Evolutionary conservation across 2,113 vertebrate species (phyloP), one percentile per base, ranked within the genome.

Genomic region (Mohoua ochrocephala): DNA sequence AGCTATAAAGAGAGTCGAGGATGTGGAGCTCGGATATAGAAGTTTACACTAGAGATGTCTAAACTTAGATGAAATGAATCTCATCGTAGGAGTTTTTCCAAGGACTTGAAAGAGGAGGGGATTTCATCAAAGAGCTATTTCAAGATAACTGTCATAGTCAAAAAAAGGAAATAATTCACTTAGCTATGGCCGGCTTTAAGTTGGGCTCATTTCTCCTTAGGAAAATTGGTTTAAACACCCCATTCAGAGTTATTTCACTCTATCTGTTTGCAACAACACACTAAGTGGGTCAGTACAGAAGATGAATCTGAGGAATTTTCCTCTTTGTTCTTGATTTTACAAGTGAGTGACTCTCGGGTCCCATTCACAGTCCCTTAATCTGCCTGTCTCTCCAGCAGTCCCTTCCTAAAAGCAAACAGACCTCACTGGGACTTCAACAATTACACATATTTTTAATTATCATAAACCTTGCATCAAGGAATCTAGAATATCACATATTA

Each of bases 51-150:
- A 86, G 68, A 93, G 86, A 47, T 81, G 60, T 86, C 91, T 97
- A 95, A 96, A 95, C 89, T 94, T 94, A 96, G 75, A 90, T 84
- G 94, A 95, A 96, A 96, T 86, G 6, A 92, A 95, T 97, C 94
- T 89, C 14, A 11, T 77, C 18, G 44, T 90, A 95, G 83, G 93
- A 92, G 92, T 94, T 91, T 90, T 95, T 91, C 82, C 92, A 93
- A 94, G 79, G 92, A 94, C 85, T 95, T 96, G 92, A 94, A 96
- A 96, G 92, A 95, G 85, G 79, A 88, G 63, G 87, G 87, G 92
- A 96, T 96, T 97, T 97, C 41, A 95, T 95, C 88, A 96, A 94
- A 90, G 87, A 57, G 53, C 84, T 92, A 94, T 95, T 93, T 96
- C 86, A 95, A 94, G 74, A 61, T 87, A 92, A 86, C 76, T 44